Base-by-base conservation (phyloP, 2,113 vertebrate species). In the Tetrao urogallus region DNA sequence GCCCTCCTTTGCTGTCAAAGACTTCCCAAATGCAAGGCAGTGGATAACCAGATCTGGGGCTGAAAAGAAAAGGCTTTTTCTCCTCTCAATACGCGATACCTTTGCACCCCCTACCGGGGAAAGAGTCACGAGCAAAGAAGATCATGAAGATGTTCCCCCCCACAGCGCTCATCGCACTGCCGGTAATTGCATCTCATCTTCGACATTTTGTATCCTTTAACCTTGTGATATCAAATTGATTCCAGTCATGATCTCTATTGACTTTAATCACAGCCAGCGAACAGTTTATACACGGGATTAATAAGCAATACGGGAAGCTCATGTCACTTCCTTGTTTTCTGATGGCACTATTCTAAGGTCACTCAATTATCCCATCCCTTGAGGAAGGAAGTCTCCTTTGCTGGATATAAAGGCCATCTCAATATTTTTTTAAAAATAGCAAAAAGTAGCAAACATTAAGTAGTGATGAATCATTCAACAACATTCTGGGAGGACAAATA, bases 71-170 rank as follows among this genome's bases (percentile, higher is more conserved):
- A 34, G 20, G 19, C 13, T 4, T 16, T n/a, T 1, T 0, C 10
- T 14, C 15, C 21, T 10, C 0, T 1, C 47, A 64, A 61, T 20
- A 32, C 47, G 16, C 20, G 71, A 15, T 94, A 7, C 89, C 77
- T 70, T 85, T 78, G 95, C 94, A 85, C 94, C 95, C 92, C 10
- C 94, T 96, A 2, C 88, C 36, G 95, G 96, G 38, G 16, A 85
- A 24, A 32, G 32, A 28, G 28, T 5, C 54, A 4, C 7, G 4
- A 75, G 42, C 36, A 8, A 38, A 25, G 3, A 40, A 40, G 40
- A 20, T 6, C 32, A 1, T 3, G 1, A 69, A 40, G 7, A 45
- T 6, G 20, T 14, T 32, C 38, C 6, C 42, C 6, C 13, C 21
- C 10, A 1, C 1, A 40, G 2, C n/a, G 12, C 10, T 1, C 42